phyloP scores from a whole-genome alignment of 2,888 invertebrate species.

The Poecilobothrus nobilitatus region DNA sequence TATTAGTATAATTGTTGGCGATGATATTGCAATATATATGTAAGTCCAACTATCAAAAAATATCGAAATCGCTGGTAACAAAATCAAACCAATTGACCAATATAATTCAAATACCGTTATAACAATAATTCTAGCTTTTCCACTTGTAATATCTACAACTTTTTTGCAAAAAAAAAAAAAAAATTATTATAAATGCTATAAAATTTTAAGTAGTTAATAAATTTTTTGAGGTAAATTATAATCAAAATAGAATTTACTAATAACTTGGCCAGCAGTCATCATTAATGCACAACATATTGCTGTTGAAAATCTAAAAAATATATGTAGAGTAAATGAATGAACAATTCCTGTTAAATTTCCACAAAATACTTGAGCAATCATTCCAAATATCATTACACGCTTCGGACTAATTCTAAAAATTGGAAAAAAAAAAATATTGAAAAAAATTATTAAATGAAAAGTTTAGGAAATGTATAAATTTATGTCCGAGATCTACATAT shows the following conservation, averaged over 20 bases:
- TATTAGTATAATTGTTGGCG: conserved; percentile 41
- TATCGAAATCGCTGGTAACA: conserved; percentile 40
- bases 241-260: conserved; percentile 37
- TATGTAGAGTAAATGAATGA: conserved; percentile 40
- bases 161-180: conserved; percentile 14
- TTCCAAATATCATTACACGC: conserved; percentile 40
- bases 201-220: neutral
- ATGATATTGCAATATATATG: conserved; percentile 44
- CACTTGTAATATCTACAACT: conserved; percentile 44
- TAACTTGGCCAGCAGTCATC: conserved; percentile 44
- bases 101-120: conserved; percentile 44
- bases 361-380: conserved; percentile 40
- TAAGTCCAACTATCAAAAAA: conserved; percentile 42
- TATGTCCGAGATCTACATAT: too few species aligned
- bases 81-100: conserved; percentile 45
- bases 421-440: neutral
- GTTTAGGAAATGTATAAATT: too few species aligned
- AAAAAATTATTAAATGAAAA: too few species aligned
- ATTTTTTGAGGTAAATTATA: neutral
- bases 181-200: neutral
- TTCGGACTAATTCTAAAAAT: conserved; percentile 39
- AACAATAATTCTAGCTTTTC: conserved; percentile 38
- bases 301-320: conserved; percentile 41
- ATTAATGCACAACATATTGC: conserved; percentile 44
- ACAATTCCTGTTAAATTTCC: conserved; percentile 43